Conservation (phyloP, 2,888 invertebrate genomes). For the Parapristionchus giblindavisi region DNA sequence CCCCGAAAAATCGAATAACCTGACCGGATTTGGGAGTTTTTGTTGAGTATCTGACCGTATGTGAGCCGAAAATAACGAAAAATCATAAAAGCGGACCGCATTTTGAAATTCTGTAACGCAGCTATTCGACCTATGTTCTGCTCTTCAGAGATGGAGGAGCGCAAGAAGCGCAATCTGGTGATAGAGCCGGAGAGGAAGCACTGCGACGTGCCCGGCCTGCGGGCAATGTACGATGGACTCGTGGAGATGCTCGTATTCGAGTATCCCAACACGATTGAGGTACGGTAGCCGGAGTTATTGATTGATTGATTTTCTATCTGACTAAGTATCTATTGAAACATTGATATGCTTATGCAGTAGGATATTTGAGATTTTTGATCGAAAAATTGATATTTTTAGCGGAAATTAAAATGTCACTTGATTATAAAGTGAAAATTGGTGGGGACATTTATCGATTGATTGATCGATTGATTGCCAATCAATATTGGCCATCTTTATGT, state of each 20-base stretch:
- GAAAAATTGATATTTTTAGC: neutral
- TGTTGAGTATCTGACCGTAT: too few species aligned
- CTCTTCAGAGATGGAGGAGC: constrained; percentile 10
- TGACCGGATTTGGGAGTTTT: too few species aligned
- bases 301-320: neutral
- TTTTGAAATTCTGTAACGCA: too few species aligned
- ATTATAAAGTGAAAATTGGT: neutral
- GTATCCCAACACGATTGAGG: neutral
- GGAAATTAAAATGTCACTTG: neutral
- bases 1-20: too few species aligned
- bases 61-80: neutral
- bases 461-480: too few species aligned
- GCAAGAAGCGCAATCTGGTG: constrained; percentile 3
- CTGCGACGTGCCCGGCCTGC: constrained; percentile 2
- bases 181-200: constrained; percentile 28
- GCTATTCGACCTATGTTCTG: too few species aligned
- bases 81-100: too few species aligned
- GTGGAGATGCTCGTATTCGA: constrained; percentile 1
- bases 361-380: neutral
- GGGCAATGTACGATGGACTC: constrained; percentile 12
- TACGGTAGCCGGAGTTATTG: neutral
- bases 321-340: neutral
- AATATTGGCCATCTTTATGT: too few species aligned
- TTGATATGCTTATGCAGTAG: neutral
- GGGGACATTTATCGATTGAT: neutral